Base-by-base conservation (phyloP, 2,888 invertebrate species). In the Orchestes rusci region DNA sequence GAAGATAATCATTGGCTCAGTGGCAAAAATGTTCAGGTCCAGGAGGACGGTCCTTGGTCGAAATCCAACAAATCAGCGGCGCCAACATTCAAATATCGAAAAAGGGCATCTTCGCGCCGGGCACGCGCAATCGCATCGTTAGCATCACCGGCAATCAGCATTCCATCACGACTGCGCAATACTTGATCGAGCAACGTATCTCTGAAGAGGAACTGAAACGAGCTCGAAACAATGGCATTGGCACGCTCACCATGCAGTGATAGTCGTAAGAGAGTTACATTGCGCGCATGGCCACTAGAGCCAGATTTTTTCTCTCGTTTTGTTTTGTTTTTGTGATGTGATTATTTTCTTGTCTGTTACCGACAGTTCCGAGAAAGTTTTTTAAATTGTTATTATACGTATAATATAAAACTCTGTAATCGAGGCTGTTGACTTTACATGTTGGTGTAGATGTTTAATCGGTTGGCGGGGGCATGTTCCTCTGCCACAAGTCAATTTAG, bases 21-120 rank as follows among this genome's bases (percentile, higher is more conserved):
- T 23, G 5, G 7, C 23, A 23, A 23, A 23, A 23, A 23, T 23
- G 23, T 55, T 27, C 52, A 83, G 83, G 88, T 67, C 94, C 93
- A 58, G 94, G 92, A 67, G 96, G 95, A 56, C 86, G 92, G 72
- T 88, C 92, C 71, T 80, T 96, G 68, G 88, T 93, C 65, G 95
- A 96, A 78, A 91, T 96, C 72, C 95, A 95, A 76, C 91, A 93
- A 75, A 80, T 86, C 74, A 93, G 92, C 67, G 93, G 94, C 70
- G 93, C 95, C 71, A 93, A 88, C 76, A 93, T 96, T 73, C 94
- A 95, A 77, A 95, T 96, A 74, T 93, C 93, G 60, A 95, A 95
- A 80, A 95, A 95, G 76, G 94, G 94, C 70, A 90, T 89, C 66
- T 95, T 91, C 77, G 90, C 92, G 64, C 94, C 95, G 57, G 94